Evolutionary conservation across 1,140 invertebrate species (phyloP).

Genomic region (Thrips palmi): DNA sequence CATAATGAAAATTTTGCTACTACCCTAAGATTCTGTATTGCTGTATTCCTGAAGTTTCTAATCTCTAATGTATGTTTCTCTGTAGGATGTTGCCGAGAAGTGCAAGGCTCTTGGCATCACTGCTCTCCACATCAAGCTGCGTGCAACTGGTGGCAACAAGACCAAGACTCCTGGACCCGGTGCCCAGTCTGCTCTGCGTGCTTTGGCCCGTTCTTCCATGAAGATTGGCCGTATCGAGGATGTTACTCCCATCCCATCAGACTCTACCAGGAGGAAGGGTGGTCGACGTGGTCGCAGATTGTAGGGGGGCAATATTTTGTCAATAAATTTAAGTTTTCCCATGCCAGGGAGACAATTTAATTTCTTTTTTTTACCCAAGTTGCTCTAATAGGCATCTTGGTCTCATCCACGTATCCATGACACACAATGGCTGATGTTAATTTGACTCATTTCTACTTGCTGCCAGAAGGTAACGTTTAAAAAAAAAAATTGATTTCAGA

Average conservation of each 20-base stretch:
- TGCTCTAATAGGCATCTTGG: no score
- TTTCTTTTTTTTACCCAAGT: no score
- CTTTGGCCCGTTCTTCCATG: constrained; percentile 95
- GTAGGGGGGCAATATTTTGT: constrained; percentile 44
- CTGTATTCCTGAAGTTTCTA: constrained; percentile 1
- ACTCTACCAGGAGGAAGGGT: constrained; percentile 97
- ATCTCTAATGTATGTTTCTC: constrained; percentile 11
- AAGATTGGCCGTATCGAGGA: constrained; percentile 99
- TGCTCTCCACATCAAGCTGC: constrained; percentile 92
- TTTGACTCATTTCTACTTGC: no score
- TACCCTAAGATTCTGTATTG: background rate
- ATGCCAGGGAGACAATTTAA: no score
- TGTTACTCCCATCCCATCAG: constrained; percentile 98
- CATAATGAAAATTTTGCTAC: constrained; percentile 5
- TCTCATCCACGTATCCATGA: no score
- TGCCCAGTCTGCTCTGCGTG: constrained; percentile 92
- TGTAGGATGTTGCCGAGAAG: constrained; percentile 93
- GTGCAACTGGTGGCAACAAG: constrained; percentile 96
- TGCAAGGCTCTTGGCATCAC: constrained; percentile 94
- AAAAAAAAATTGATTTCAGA: no score
- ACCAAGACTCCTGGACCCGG: constrained; percentile 97
- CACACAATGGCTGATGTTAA: no score
- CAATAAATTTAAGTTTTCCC: no score
- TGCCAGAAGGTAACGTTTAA: no score
- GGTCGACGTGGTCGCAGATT: constrained; percentile 96